Conservation (phyloP, 2,888 invertebrate species). For the Horisme vitalbata region DNA sequence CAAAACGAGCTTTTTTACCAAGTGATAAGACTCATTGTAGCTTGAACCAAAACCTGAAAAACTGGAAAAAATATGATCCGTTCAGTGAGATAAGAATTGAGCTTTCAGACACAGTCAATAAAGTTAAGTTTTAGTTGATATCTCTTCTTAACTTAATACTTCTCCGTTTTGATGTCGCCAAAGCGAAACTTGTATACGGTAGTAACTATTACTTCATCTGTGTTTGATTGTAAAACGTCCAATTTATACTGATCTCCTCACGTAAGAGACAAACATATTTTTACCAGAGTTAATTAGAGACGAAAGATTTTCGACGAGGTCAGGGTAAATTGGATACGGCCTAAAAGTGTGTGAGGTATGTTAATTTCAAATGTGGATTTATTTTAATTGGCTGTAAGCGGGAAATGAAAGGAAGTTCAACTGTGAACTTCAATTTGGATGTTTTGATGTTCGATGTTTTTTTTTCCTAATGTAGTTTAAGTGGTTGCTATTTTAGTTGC, state of each 20-base stretch:
- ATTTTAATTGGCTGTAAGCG: conserved; percentile 58
- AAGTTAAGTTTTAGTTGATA: too few relatives aligned
- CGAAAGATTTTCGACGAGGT: conserved; percentile 8
- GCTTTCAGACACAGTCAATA: too few relatives aligned
- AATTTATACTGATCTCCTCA: conserved; percentile 34
- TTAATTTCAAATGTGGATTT: conserved; percentile 64
- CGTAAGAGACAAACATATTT: conserved; percentile 5
- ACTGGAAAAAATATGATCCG: background rate
- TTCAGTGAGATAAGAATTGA: too few relatives aligned
- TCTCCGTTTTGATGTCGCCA: background rate
- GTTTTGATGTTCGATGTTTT: conserved; percentile 36
- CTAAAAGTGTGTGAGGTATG: conserved; percentile 61
- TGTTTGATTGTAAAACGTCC: conserved; percentile 53
- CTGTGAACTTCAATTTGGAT: conserved; percentile 37
- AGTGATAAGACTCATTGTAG: background rate
- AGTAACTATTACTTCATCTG: conserved; percentile 5
- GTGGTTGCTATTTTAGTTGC: conserved; percentile 31
- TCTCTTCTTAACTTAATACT: too few relatives aligned
- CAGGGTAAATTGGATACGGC: conserved; percentile 15
- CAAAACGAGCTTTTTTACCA: conserved; percentile 1
- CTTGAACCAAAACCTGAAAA: background rate
- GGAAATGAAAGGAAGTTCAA: conserved; percentile 51
- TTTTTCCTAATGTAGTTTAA: conserved; percentile 24
- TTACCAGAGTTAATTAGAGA: background rate
- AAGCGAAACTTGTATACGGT: background rate